Evolutionary conservation across 1,140 invertebrate genomes (phyloP), one percentile per base, ranked within the genome.

Genomic region (Heliconius congener): DNA sequence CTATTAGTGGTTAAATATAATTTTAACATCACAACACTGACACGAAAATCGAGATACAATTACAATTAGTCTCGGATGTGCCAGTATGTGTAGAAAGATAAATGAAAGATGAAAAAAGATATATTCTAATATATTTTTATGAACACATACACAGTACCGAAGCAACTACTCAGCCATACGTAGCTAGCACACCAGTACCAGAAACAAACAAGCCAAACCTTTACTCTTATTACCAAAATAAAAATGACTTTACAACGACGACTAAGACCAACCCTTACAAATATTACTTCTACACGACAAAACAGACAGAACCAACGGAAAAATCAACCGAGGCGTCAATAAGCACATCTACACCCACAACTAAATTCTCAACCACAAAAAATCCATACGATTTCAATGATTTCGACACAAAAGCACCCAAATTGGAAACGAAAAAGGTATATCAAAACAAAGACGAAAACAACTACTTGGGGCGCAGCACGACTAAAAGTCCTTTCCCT

Each of bases 321-420:
- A 89, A 85, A 77, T 81, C 83, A 9, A 87, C 85, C 46, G 84
- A 89, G 75, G 78, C 82, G 3, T 83, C 84, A 71, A 82, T 84
- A 82, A 34, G 79, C 19, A 71, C 83, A 50, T 86, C 90, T 79
- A 83, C 91, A 83, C 84, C 90, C 52, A 81, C 77, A 91, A 92
- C 81, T 91, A 72, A 90, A 84, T 95, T 93, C 82, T 95, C 93
- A 8, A 92, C 95, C 37, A 95, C 95, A 18, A 94, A 89, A 85
- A 95, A 92, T 76, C 95, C 95, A 13, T 95, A 95, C 85, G 94
- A 95, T 83, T 95, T 95, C 83, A 91, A 95, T 85, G 93, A 95
- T 78, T 95, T 94, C 81, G 83, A 86, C 8, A 92, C 90, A n/a
- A 91, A 90, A 83, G 78, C 85, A 3, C 88, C 87, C 8, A 79